A percentile compares a stretch with the other conserved stretches of the same genome.
phyloP scores from a whole-genome alignment of 2,113 vertebrate species.

The Meles meles region DNA sequence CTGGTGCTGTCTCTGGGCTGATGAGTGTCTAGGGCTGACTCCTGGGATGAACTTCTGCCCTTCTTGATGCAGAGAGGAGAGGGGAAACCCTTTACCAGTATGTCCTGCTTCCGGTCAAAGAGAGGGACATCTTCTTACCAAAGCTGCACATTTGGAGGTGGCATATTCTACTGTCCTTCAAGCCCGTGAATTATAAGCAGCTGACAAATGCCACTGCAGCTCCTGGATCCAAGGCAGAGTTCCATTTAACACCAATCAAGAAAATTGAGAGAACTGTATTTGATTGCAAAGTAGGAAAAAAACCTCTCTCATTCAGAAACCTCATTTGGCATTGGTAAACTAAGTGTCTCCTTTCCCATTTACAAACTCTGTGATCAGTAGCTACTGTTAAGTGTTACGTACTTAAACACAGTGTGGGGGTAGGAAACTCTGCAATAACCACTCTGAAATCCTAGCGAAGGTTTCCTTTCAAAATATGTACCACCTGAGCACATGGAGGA shows the following conservation, averaged over 20 bases:
- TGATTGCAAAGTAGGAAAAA: background rate
- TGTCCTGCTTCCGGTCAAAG: background rate
- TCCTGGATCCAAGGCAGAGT: background rate
- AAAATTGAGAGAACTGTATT: constrained; percentile 15
- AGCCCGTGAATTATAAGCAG: background rate
- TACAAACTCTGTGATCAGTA: background rate
- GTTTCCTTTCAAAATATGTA: background rate
- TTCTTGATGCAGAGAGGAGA: background rate
- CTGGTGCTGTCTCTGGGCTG: background rate
- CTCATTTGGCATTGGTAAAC: background rate
- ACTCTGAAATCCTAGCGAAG: background rate
- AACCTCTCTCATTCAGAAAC: constrained; percentile 21
- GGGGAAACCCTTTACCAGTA: background rate
- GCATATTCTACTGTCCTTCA: background rate
- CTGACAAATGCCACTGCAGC: background rate
- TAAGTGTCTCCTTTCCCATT: constrained; percentile 4
- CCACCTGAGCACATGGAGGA: background rate
- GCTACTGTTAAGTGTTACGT: background rate
- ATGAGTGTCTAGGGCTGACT: background rate
- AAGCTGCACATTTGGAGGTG: background rate
- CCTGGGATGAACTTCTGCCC: background rate
- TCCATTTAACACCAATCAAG: constrained; percentile 26
- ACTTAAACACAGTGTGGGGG: background rate
- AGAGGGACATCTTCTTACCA: background rate
- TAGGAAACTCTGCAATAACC: background rate